Evolutionary conservation across 2,113 vertebrate genomes (phyloP).

Genomic region (Plecotus auritus): DNA sequence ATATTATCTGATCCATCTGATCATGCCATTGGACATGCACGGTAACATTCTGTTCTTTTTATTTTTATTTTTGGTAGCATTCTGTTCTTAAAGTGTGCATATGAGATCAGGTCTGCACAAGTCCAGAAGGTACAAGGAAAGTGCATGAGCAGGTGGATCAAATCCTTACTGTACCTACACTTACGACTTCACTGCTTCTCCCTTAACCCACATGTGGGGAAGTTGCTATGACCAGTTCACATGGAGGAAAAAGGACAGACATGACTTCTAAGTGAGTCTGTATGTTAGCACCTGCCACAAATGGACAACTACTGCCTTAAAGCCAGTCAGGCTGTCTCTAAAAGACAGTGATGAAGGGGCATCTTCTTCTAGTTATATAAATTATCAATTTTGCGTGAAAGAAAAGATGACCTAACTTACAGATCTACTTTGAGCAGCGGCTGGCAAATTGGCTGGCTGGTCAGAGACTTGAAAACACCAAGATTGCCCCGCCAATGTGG

Average conservation of each 20-base stretch:
- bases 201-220: not conserved
- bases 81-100: not conserved
- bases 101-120: not conserved
- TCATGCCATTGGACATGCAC: not conserved
- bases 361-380: not conserved
- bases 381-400: not conserved
- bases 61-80: too few relatives aligned
- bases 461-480: not conserved
- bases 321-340: not conserved
- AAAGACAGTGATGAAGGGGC: not conserved
- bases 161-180: not conserved
- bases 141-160: not conserved
- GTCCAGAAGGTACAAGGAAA: not conserved
- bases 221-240: not conserved
- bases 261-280: not conserved
- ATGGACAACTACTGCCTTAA: not conserved
- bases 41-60: not conserved
- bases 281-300: not conserved
- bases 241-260: not conserved
- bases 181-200: not conserved
- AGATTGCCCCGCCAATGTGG: too few relatives aligned
- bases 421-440: not conserved
- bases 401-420: not conserved
- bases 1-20: not conserved
- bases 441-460: not conserved